Base-by-base conservation (phyloP, 2,888 invertebrate species). In the Heliconius ismenius region DNA sequence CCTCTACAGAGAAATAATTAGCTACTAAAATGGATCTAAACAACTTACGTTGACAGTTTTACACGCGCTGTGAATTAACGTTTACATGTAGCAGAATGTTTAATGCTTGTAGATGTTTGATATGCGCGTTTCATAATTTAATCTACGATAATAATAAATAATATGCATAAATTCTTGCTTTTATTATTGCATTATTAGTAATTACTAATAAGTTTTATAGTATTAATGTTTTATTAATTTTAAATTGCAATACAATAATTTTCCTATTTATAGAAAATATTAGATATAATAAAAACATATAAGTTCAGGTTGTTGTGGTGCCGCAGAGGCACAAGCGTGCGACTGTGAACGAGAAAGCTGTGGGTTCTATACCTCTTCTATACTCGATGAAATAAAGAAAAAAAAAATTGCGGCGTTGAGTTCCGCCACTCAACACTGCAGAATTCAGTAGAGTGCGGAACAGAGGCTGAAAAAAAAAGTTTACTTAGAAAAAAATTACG, bases 1-100 rank as follows among this genome's bases (percentile, higher is more conserved):
- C 78, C 78, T 77, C 74, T 74, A 69, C 77, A 67, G 73, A 77
- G 80, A 77, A 77, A 77, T 80, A 77, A 80, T 80, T 79, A 80
- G 73, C 39, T 77, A 77, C 80, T 76, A 77, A 79, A 79, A 79
- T 79, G 80, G 77, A 49, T 69, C 77, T 79, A 75, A 58, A 79
- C 79, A 76, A 75, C 75, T 63, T 76, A 76, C 43, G 78, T 58
- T 79, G 79, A 78, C 78, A 78, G 78, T 36, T 75, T 70, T 73
- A 77, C 73, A 70, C 70, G 78, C 69, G 68, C 73, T 24, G 70
- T 64, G 79, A 79, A 78, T 79, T 77, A 75, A 62, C 63, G 58
- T 63, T 77, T 70, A 70, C 64, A 54, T 72, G 24, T 65, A 62
- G 65, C 9, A 39, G 39, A 60, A 62, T 62, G 39, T 73, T 73